Evolutionary conservation across 2,797 vertebrate species (phyloP).

Genomic region (Danionella dracula): DNA sequence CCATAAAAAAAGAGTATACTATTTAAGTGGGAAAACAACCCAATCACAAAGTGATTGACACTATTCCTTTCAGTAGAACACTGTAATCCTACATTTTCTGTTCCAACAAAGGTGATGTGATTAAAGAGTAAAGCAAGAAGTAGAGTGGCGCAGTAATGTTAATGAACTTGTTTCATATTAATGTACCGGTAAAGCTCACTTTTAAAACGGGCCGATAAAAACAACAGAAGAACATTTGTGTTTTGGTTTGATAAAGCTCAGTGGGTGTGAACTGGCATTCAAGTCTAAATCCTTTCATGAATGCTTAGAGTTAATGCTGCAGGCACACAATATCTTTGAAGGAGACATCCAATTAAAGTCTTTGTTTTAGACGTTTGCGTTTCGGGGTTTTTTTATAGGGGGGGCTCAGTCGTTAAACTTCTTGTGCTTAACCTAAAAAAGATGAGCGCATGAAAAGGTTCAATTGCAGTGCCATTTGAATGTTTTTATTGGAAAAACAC

Average conservation of each 20-base stretch:
- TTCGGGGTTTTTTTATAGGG: slow-evolving; percentile 27
- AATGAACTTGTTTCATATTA: slow-evolving; percentile 14
- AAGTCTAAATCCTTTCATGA: slow-evolving; percentile 7
- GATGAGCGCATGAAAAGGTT: no score
- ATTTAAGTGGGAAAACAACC: no score
- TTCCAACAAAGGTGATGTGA: neutral
- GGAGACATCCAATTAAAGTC: neutral
- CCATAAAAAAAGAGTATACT: no score
- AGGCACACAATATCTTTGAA: slow-evolving; percentile 24
- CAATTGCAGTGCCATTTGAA: no score
- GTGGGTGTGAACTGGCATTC: slow-evolving; percentile 19
- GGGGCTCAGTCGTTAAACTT: no score
- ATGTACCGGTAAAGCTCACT: neutral
- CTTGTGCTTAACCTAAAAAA: no score
- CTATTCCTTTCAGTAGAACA: no score
- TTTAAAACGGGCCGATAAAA: slow-evolving; percentile 10
- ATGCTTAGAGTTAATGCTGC: slow-evolving; percentile 13
- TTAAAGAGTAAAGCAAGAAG: neutral
- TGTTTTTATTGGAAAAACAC: no score
- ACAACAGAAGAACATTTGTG: slow-evolving; percentile 10
- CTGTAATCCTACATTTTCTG: no score
- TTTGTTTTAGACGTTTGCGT: slow-evolving; percentile 15
- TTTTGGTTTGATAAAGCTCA: slow-evolving; percentile 20
- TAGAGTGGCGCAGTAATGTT: neutral
- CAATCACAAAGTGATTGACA: no score